Percentiles rank a stretch among this genome's conserved stretches.
Conservation (phyloP, 2,113 vertebrate genomes). For the Illadopsis cleaveri region DNA sequence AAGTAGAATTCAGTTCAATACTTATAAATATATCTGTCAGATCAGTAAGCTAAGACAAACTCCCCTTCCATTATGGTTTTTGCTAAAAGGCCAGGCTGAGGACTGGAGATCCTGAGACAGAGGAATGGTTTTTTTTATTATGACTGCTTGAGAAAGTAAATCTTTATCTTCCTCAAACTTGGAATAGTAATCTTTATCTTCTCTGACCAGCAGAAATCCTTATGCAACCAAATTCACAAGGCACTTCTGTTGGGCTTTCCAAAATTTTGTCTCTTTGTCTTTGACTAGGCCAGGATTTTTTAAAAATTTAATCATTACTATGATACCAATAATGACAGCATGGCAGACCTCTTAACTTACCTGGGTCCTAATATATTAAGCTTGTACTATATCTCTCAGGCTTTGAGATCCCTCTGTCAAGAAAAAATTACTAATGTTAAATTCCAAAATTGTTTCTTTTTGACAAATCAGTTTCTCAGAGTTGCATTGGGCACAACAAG, state of each 20-base stretch:
- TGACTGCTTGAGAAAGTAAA: background rate
- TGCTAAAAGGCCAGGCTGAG: background rate
- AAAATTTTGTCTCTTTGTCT: background rate
- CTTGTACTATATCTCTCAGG: background rate
- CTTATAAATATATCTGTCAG: background rate
- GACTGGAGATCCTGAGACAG: background rate
- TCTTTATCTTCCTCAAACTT: background rate
- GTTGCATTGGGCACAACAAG: fast-evolving
- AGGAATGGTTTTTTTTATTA: background rate
- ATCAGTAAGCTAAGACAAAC: background rate
- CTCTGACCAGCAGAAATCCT: background rate
- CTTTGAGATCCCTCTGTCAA: background rate
- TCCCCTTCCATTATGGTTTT: background rate
- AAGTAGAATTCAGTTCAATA: background rate
- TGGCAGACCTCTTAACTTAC: background rate
- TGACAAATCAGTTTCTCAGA: background rate
- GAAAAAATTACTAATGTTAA: background rate
- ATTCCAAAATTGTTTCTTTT: background rate
- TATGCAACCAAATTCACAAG: background rate
- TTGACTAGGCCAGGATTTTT: background rate
- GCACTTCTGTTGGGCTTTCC: background rate
- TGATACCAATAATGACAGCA: background rate
- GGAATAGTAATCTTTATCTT: background rate
- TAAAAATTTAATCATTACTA: background rate
- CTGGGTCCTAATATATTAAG: background rate